phyloP scores from a whole-genome alignment of 2,888 invertebrate genomes.

The Nebria salina region DNA sequence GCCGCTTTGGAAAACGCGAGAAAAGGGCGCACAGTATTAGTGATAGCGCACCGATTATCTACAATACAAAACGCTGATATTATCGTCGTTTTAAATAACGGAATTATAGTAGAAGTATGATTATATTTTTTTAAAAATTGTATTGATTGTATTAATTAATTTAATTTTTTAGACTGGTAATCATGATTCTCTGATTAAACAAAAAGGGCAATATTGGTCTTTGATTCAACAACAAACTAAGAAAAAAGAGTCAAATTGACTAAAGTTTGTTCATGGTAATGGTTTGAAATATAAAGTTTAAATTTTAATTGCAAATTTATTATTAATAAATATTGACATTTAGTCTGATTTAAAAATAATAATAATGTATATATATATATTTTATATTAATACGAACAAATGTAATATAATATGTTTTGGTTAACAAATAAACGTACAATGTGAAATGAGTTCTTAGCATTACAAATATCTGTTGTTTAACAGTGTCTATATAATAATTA shows the following conservation, averaged over 20 bases:
- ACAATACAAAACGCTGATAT: constrained; percentile 91
- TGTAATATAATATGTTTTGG: not conserved
- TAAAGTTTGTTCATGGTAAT: not conserved
- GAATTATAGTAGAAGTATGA: constrained; percentile 81
- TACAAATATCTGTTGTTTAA: not conserved
- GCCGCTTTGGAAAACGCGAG: constrained; percentile 86
- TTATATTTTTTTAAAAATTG: constrained; percentile 33
- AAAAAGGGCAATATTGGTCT: constrained; percentile 86
- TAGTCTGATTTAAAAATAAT: not conserved
- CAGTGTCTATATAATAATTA: not conserved
- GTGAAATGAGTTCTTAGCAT: not conserved
- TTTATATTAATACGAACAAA: not conserved
- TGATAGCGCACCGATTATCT: constrained; percentile 93
- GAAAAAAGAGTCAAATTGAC: constrained; percentile 22
- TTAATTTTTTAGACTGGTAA: constrained; percentile 77
- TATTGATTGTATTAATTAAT: constrained; percentile 32
- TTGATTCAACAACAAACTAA: constrained; percentile 77
- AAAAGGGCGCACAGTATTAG: constrained; percentile 88
- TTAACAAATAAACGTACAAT: not conserved
- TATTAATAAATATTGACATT: not conserved
- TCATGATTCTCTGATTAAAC: constrained; percentile 79
- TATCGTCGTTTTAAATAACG: constrained; percentile 89
- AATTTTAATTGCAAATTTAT: not conserved
- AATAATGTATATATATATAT: not conserved
- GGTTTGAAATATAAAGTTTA: not conserved